Conservation (phyloP, 2,113 vertebrate species). For the Spea bombifrons region DNA sequence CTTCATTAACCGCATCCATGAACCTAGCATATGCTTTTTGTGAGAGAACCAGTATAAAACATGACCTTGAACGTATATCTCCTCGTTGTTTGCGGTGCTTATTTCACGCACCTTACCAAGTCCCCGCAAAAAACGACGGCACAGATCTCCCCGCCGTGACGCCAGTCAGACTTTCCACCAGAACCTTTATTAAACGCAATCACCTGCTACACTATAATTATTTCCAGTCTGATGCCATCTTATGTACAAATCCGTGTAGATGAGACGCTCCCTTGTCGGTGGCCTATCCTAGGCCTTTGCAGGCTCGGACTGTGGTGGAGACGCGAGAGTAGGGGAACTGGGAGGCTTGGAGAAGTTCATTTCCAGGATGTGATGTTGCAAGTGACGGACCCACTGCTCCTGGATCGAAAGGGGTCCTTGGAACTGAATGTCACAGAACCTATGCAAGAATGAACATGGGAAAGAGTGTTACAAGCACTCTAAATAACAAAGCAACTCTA, state of each 20-base stretch:
- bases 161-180: too few species aligned
- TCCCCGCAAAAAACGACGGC: too few species aligned
- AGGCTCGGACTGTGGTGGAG: conserved; percentile 8
- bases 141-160: too few species aligned
- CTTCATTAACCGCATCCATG: too few species aligned
- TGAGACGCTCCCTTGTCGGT: neutral
- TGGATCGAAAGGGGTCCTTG: conserved; percentile 92
- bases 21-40: too few species aligned
- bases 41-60: too few species aligned
- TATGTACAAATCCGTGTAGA: neutral
- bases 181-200: too few species aligned
- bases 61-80: too few species aligned
- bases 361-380: conserved; percentile 92
- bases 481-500: neutral
- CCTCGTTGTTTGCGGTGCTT: too few species aligned
- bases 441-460: conserved; percentile 50
- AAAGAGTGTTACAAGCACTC: conserved; percentile 14
- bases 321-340: neutral
- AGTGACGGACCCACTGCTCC: conserved; percentile 92
- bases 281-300: conserved; percentile 10
- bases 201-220: neutral
- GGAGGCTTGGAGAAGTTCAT: conserved; percentile 85
- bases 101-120: too few species aligned
- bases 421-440: conserved; percentile 95
- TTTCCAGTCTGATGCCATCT: too few species aligned